Evolutionary conservation across 2,113 vertebrate genomes (phyloP).

Genomic region (Vireo altiloquus): DNA sequence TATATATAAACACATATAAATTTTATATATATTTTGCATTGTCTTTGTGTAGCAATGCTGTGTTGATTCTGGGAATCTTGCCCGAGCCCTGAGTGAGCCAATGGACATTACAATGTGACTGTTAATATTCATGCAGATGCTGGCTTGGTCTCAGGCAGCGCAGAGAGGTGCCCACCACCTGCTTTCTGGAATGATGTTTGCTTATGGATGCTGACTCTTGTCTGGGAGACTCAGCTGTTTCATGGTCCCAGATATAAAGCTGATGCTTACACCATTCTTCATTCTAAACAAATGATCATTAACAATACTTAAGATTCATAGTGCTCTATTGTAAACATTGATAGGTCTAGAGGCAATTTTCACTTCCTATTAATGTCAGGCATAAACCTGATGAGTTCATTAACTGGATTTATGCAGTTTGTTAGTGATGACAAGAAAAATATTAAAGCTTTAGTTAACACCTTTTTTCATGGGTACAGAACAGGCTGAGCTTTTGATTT

Average conservation of each 20-base stretch:
- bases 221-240: not conserved
- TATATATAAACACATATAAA: not conserved
- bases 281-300: slow-evolving; percentile 1
- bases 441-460: slow-evolving; percentile 1
- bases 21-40: not conserved
- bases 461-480: not conserved
- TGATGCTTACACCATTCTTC: not conserved
- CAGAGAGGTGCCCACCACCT: not conserved
- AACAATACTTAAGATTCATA: slow-evolving; percentile 24
- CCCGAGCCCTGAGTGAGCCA: not conserved
- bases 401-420: slow-evolving; percentile 27
- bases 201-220: not conserved
- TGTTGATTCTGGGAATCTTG: not conserved
- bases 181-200: not conserved
- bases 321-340: not conserved
- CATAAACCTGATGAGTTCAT: slow-evolving; percentile 33
- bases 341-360: slow-evolving; percentile 53
- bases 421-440: slow-evolving; percentile 30
- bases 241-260: not conserved
- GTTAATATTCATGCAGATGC: not conserved
- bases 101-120: not conserved
- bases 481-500: slow-evolving; percentile 21
- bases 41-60: not conserved
- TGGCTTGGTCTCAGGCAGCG: not conserved
- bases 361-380: slow-evolving; percentile 29